Base-by-base conservation (phyloP, 1,140 invertebrate genomes). In the Trachymyrmex cornetzi region DNA sequence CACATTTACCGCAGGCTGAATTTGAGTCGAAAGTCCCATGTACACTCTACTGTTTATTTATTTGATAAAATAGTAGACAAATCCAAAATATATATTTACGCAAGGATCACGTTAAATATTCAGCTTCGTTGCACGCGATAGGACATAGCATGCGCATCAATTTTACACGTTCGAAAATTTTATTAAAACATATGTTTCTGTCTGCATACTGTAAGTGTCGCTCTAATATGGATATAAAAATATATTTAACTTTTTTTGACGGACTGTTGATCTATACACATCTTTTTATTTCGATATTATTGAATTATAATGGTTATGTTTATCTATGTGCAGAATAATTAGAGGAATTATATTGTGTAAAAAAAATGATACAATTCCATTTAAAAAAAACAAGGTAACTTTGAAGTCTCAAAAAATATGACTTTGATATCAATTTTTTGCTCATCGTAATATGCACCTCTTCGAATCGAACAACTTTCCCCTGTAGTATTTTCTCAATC, bases 1-100 rank as follows among this genome's bases (percentile, higher is more conserved):
- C 9, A 24, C n/a, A 61, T 75, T 48, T 71, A 44, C 27, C 38
- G 44, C 69, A 19, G 44, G n/a, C 34, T 72, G 16, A 74, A 82
- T 75, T 74, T 22, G 24, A 61, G 38, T 50, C 57, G 30, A 50
- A 84, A 84, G 38, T 50, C 50, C 27, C 16, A 38, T 16, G 38
- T 50, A 30, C 24, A 61, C 55, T 14, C 4, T 24, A 27, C 63
- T 81, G 38, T 84, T 84, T 84, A 84, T 84, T 84, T 84, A 63
- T 84, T 75, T 34, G 19, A 75, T 75, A 61, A 69, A 84, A 84
- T 74, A 27, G 38, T 61, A 34, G 55, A 84, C 27, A 50, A 84
- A 74, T 75, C 44, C n/a, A 48, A 44, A 74, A 75, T 14, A 63
- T 61, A 50, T 38, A 72, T 61, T 27, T 74, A 34, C 38, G 24